Evolutionary conservation across 2,113 vertebrate genomes (phyloP).

Genomic region (Calonectris borealis): DNA sequence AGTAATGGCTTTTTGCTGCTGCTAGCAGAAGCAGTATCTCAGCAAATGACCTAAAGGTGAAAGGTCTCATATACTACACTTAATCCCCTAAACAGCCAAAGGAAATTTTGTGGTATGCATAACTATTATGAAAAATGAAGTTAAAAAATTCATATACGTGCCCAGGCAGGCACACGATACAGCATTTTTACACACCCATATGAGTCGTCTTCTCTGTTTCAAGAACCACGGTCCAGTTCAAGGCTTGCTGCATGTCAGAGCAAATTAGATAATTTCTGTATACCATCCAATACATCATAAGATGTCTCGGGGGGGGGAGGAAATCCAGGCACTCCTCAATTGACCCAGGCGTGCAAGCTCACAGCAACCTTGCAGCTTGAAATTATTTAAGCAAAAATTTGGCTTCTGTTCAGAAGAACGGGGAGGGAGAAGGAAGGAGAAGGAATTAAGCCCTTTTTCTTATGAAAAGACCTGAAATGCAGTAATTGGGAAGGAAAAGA

Average conservation of each 20-base stretch:
- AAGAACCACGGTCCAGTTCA: not conserved
- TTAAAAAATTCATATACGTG: not conserved
- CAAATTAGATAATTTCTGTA: not conserved
- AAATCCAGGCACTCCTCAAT: not conserved
- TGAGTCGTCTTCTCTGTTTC: not conserved
- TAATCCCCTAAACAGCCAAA: not conserved
- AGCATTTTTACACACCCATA: not conserved
- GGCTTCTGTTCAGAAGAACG: not conserved
- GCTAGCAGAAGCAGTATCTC: not conserved
- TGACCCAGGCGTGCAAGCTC: not conserved
- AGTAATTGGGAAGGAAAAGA: slow-evolving; percentile 10
- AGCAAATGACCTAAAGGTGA: not conserved
- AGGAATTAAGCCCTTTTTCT: not conserved
- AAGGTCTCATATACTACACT: not conserved
- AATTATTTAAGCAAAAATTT: not conserved
- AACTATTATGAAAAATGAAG: not conserved
- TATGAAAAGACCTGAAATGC: not conserved
- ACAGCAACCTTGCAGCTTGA: not conserved
- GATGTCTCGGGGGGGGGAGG: not conserved
- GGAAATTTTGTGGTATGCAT: not conserved
- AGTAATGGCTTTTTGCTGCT: not conserved
- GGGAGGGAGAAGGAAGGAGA: not conserved
- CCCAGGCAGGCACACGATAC: not conserved
- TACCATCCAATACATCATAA: not conserved
- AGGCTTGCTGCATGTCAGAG: not conserved